Evolutionary conservation across 1,140 invertebrate genomes (phyloP), one percentile per base, ranked within the genome.

Genomic region (Cotesia chilonis): DNA sequence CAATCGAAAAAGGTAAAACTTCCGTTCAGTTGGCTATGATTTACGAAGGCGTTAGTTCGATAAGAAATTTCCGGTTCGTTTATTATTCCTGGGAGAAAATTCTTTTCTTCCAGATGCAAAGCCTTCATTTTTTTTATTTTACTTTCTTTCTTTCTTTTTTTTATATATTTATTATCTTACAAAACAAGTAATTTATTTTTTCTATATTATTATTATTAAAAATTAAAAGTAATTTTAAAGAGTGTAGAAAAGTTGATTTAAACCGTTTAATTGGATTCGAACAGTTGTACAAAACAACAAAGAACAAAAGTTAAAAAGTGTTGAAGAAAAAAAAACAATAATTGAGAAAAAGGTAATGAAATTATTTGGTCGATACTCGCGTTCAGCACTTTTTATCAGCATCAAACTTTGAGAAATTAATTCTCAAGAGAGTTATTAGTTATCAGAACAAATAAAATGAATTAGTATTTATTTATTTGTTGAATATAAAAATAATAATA

Each of bases 31-130:
- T 78, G 78, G 75, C 80, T 78, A 82, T 84, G 83, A 84, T 84
- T 84, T 82, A 83, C 77, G 76, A 74, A 73, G 76, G 77, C 79
- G 82, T 82, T 80, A 78, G 79, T 79, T 80, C 80, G 82, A 84
- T 83, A 84, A 84, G 80, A 80, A 82, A 81, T 79, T 79, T 80
- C 76, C 80, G 76, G 75, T 83, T 82, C 81, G 80, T 84, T 83
- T 80, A 79, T 63, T 70, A 70, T 70, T 70, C 68, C 75, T 77
- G 68, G 73, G 55, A 76, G 76, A 75, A 75, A 83, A 77, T 76
- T 81, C 77, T 81, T 80, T 82, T 82, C 79, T 82, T 82, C 4
- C 37, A 68, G 54, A 68, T 59, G 52, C 20, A 68, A 20, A 9
- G 38, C 41, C 52, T 65, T 10, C 4, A 66, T n/a, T 51, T 66